These are phyloP conservation scores for Poliocrania exsul DNA, from an alignment of 2,797 vertebrate species.

Conservation along the genomic window DNA sequence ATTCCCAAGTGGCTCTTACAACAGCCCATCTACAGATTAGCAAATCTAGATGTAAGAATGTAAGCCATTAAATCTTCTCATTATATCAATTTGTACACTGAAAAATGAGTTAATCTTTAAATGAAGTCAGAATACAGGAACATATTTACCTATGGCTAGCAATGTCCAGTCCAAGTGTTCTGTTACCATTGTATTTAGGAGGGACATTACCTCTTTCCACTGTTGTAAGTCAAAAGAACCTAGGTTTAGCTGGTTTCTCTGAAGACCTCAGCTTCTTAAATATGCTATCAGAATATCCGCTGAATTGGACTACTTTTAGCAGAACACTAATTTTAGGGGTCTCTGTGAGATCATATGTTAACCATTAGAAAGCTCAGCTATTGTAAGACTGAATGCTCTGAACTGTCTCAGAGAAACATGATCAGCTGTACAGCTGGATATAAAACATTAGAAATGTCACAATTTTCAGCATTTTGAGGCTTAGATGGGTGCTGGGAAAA, in stretches of 20 bases:
- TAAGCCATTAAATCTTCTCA: neutral
- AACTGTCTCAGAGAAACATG: neutral
- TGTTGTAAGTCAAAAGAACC: neutral
- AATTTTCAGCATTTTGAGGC: neutral
- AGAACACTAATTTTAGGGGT: neutral
- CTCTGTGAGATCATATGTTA: neutral
- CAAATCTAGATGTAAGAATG: neutral
- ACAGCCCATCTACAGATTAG: neutral
- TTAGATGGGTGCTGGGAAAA: neutral
- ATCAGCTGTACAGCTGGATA: neutral
- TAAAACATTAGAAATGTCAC: neutral
- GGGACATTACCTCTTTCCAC: rapidly evolving
- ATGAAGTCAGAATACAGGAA: neutral
- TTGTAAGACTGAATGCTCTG: neutral
- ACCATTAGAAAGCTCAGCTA: neutral
- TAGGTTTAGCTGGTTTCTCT: neutral
- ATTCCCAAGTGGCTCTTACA: neutral
- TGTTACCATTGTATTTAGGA: neutral
- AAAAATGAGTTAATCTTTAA: neutral
- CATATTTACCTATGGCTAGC: neutral
- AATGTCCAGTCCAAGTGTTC: neutral
- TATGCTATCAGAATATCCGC: neutral
- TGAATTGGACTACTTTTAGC: neutral
- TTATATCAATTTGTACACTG: neutral
- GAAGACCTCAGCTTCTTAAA: neutral